Base-by-base conservation (phyloP, 2,888 invertebrate species). In the Drosophila kokeensis region DNA sequence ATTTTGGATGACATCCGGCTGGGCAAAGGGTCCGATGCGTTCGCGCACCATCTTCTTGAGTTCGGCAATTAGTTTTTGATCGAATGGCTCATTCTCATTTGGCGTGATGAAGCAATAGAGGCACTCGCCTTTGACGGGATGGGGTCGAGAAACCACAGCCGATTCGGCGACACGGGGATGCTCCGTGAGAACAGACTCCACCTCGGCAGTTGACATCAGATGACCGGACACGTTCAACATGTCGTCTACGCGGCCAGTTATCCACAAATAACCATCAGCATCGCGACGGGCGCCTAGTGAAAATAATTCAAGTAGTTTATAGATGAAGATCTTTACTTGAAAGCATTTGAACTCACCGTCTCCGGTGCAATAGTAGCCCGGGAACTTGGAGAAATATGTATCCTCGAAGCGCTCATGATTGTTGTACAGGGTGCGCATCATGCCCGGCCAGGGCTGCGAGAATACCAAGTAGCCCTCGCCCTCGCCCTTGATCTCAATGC, bases 151-250 rank as follows among this genome's bases (percentile, higher is more conserved):
- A 0, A 99, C 99, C 0, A 98, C 99, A 0, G 99, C 99, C 0
- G 99, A 97, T 93, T 99, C 99, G 0, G 98, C 96, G 0, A 99
- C 97, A 15, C 94, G 94, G 0, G 94, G 93, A 91, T 97, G 97
- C 92, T 97, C 97, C 0, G 96, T 95, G 21, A 97, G 94, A 29
- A 97, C 96, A 18, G 96, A 95, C 92, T 97, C 97, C 0, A 97
- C 97, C 94, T 99, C 99, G 0, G 99, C 97, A 0, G 99, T 99
- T 73, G 98, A 98, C 96, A 99, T 97, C 63, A 99, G 94, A 93
- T 99, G 99, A 0, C 99, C 99, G 3, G 98, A 99, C 11, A 99
- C 99, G 93, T 99, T 99, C 81, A 99, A 94, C 98, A 99, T 99
- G 93, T 99, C 99, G 92, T 99, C 99, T 45, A 99, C 97, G 69